Conservation (phyloP, 2,113 vertebrate species). For the Morone saxatilis region DNA sequence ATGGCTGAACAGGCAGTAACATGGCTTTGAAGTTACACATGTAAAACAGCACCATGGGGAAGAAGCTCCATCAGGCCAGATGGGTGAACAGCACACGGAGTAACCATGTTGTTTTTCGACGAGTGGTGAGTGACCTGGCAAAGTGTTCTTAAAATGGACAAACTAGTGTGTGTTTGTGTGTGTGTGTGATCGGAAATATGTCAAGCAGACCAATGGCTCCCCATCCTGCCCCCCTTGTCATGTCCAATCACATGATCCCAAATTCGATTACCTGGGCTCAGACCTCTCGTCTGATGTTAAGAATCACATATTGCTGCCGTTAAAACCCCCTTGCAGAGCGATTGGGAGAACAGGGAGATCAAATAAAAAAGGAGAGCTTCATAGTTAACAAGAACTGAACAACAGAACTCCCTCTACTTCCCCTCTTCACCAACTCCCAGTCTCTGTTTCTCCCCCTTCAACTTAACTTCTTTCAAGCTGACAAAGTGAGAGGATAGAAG, state of each 20-base stretch:
- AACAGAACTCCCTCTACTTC: conserved; percentile 37
- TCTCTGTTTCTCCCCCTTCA: conserved; percentile 49
- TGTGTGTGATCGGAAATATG: not conserved
- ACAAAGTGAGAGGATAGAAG: conserved; percentile 52
- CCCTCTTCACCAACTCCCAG: not conserved
- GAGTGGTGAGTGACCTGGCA: conserved; percentile 22
- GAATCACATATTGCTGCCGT: conserved; percentile 41
- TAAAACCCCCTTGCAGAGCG: conserved; percentile 22
- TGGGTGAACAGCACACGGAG: conserved; percentile 45
- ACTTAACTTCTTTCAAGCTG: conserved; percentile 43
- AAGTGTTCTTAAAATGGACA: conserved; percentile 40
- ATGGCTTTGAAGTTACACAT: conserved; percentile 74
- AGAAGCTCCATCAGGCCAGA: conserved; percentile 52
- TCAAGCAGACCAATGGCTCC: conserved; percentile 21
- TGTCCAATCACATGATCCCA: conserved; percentile 64
- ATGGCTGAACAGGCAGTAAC: conserved; percentile 75
- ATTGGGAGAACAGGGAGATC: conserved; percentile 41
- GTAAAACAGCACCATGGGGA: conserved; percentile 60
- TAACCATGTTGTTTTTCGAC: conserved; percentile 38
- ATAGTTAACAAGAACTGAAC: conserved; percentile 45
- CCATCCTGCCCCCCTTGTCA: conserved; percentile 45
- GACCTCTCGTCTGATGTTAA: conserved; percentile 56
- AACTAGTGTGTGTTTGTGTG: conserved; percentile 1
- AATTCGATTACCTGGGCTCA: conserved; percentile 61
- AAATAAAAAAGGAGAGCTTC: conserved; percentile 53